Percentiles rank a stretch among this genome's conserved stretches.
Conservation (phyloP, 2,113 vertebrate genomes). For the Paradoxurus hermaphroditus region DNA sequence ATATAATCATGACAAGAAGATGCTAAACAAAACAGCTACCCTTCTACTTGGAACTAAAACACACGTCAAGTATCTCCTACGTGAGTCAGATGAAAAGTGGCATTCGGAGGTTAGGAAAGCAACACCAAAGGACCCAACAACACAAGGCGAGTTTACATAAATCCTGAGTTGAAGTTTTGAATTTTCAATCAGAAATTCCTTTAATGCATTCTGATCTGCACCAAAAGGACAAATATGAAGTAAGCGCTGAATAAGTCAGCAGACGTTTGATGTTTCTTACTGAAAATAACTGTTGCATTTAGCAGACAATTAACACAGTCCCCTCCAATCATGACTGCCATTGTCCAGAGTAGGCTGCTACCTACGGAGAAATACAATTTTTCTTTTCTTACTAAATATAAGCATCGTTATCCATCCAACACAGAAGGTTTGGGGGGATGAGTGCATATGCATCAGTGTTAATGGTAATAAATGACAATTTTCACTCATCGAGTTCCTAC, state of each 20-base stretch:
- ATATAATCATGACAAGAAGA: not conserved
- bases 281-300: not conserved
- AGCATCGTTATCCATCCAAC: not conserved
- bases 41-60: slow-evolving; percentile 21
- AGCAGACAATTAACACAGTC: not conserved
- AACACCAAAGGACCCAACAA: not conserved
- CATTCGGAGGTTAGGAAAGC: not conserved
- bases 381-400: not conserved
- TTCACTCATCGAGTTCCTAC: not conserved
- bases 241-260: not conserved
- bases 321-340: not conserved
- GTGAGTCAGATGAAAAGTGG: not conserved
- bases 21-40: not conserved
- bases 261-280: not conserved
- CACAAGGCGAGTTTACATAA: not conserved
- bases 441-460: not conserved
- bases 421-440: not conserved
- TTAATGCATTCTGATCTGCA: not conserved
- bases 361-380: not conserved
- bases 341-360: not conserved
- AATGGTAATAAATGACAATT: not conserved
- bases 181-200: not conserved
- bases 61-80: slow-evolving; percentile 26
- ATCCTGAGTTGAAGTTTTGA: not conserved
- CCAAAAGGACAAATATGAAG: not conserved